Evolutionary conservation across 2,113 vertebrate genomes (phyloP).

Genomic region (Ceuthmochares aereus): DNA sequence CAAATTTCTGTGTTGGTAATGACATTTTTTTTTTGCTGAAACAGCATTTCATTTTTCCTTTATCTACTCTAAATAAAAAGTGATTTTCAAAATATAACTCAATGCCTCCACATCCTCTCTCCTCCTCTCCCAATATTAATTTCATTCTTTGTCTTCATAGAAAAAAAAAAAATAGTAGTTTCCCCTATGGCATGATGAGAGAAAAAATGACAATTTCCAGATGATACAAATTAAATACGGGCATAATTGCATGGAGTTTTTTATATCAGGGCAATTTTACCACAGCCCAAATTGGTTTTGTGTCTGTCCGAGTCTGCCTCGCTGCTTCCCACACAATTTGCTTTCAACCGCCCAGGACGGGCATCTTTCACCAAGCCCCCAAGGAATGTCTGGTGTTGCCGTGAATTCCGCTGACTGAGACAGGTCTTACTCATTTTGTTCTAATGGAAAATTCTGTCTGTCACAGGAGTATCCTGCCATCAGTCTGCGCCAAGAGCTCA

Average conservation of each 20-base stretch:
- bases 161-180: not conserved
- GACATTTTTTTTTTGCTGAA: not conserved
- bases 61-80: not conserved
- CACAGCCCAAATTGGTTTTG: not conserved
- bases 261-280: not conserved
- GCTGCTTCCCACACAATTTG: slow-evolving; percentile 11
- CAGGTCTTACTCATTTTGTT: slow-evolving; percentile 56
- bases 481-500: not conserved
- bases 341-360: slow-evolving; percentile 26
- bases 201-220: not conserved
- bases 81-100: not conserved
- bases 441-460: slow-evolving; percentile 65
- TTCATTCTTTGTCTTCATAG: not conserved
- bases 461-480: slow-evolving; percentile 40
- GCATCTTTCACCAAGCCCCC: slow-evolving; percentile 2
- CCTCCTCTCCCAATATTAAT: not conserved
- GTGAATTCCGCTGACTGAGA: slow-evolving; percentile 55
- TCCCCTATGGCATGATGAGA: not conserved
- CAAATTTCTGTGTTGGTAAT: not conserved
- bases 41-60: not conserved
- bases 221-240: not conserved
- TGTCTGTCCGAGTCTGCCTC: not conserved
- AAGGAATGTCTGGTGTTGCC: slow-evolving; percentile 18
- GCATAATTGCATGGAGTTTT: not conserved
- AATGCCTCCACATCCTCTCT: not conserved